Evolutionary conservation across 2,888 invertebrate species (phyloP).

Genomic region (Tribolium freemani): DNA sequence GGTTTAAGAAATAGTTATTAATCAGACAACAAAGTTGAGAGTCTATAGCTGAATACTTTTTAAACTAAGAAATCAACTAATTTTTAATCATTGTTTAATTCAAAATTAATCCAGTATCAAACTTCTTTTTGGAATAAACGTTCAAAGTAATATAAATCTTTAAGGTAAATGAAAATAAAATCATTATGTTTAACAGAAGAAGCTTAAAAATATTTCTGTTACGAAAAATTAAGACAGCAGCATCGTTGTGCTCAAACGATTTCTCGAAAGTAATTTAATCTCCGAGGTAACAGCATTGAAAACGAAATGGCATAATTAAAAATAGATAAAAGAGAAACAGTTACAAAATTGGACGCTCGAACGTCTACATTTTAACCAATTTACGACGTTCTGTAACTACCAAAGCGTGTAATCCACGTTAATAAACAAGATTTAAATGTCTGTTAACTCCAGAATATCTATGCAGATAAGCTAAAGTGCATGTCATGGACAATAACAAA

Average conservation of each 20-base stretch:
- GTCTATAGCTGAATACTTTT: too few species aligned
- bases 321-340: constrained; percentile 14
- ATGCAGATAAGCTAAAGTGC: neutral
- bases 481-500: neutral
- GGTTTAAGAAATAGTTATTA: too few species aligned
- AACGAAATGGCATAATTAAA: constrained; percentile 9
- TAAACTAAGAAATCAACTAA: too few species aligned
- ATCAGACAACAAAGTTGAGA: too few species aligned
- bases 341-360: neutral
- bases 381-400: neutral
- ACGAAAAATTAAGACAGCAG: neutral
- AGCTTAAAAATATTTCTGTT: too few species aligned
- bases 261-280: neutral
- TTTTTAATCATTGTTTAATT: too few species aligned
- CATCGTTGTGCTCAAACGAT: neutral
- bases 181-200: too few species aligned
- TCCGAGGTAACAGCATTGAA: neutral
- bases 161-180: too few species aligned
- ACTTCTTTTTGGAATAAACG: too few species aligned
- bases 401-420: constrained; percentile 6
- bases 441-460: neutral
- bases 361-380: constrained; percentile 6
- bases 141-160: too few species aligned
- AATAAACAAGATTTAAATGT: constrained; percentile 20
- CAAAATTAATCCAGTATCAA: too few species aligned